phyloP scores from a whole-genome alignment of 2,888 invertebrate genomes.

The Liopterus haemorrhoidalis region DNA sequence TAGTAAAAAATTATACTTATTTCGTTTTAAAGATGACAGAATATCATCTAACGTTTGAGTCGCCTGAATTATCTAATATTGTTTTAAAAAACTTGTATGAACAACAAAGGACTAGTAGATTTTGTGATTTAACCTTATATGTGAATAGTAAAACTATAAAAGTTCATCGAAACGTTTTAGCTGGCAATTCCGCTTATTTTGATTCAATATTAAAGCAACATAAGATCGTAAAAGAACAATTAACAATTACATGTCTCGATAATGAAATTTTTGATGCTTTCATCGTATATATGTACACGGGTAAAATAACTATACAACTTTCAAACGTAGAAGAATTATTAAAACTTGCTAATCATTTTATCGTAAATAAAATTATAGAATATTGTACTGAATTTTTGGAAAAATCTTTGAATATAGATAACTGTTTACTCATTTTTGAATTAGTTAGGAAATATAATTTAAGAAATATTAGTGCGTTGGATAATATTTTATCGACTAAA shows the following conservation, averaged over 20 bases:
- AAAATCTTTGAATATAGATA: constrained; percentile 54
- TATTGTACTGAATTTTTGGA: constrained; percentile 61
- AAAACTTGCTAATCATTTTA: constrained; percentile 57
- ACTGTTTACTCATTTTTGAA: constrained; percentile 57
- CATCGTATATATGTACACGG: constrained; percentile 62
- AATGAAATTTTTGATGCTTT: constrained; percentile 54
- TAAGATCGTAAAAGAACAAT: constrained; percentile 50
- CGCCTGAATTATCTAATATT: constrained; percentile 40
- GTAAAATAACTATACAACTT: constrained; percentile 53
- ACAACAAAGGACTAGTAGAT: constrained; percentile 53
- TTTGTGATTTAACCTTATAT: constrained; percentile 56
- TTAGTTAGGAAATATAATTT: constrained; percentile 56
- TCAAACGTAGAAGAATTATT: constrained; percentile 57
- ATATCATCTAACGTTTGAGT: constrained; percentile 43
- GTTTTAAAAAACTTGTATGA: constrained; percentile 44
- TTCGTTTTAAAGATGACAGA: constrained; percentile 38
- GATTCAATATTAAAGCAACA: constrained; percentile 54
- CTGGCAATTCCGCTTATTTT: constrained; percentile 60
- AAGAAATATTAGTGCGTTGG: constrained; percentile 51
- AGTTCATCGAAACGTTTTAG: constrained; percentile 58
- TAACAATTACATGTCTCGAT: constrained; percentile 53
- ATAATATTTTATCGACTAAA: constrained; percentile 51
- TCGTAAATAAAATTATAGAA: constrained; percentile 54
- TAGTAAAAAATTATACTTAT: constrained; percentile 2
- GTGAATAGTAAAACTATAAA: constrained; percentile 54